Evolutionary conservation across 2,888 invertebrate genomes (phyloP), one percentile per base, ranked within the genome.

Genomic region (Oligia latruncula): DNA sequence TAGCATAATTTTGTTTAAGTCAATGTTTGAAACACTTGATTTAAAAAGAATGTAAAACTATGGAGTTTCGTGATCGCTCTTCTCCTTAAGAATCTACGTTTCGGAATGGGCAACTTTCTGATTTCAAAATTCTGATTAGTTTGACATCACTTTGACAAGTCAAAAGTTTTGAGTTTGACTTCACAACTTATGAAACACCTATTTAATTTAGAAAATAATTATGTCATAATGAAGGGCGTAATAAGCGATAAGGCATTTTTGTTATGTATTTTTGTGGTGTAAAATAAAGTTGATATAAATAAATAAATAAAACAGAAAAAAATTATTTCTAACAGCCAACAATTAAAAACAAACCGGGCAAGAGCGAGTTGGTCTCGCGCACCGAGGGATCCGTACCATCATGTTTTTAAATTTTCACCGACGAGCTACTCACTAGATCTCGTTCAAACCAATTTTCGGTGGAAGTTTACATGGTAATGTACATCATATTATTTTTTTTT

Each of bases 281-380:
- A 23, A 20, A 55, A 55, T 2, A 55, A 20, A 55, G 8, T 17
- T 55, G 17, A 55, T 52, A 52, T 20, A 20, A 20, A 20, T 20
- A 55, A 70, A 49, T 49, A 70, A 62, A 70, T 35, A 81, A 75
- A 29, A 29, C 29, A 29, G 29, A 55, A 15, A 71, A 0, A 40
- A 17, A 20, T 40, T 58, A 20, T 71, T 43, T 20, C 0, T 71
- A 15, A 55, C 55, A n/a, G 15, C 0, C 20, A 23, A 55, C 55
- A n/a, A n/a, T 5, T 40, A 29, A 29, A 29, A 29, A 29, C 29
- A 29, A 29, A 29, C 29, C 29, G 29, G 29, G 1, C 29, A 29
- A 29, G 29, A 29, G 29, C 29, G 29, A 29, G 29, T 29, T 29
- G 29, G 29, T 1, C 29, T 29, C 29, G 29, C 29, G 29, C 29